These are phyloP conservation scores for Pyxicephalus adspersus DNA, from an alignment of 2,113 vertebrate genomes.

Conservation along the genomic window DNA sequence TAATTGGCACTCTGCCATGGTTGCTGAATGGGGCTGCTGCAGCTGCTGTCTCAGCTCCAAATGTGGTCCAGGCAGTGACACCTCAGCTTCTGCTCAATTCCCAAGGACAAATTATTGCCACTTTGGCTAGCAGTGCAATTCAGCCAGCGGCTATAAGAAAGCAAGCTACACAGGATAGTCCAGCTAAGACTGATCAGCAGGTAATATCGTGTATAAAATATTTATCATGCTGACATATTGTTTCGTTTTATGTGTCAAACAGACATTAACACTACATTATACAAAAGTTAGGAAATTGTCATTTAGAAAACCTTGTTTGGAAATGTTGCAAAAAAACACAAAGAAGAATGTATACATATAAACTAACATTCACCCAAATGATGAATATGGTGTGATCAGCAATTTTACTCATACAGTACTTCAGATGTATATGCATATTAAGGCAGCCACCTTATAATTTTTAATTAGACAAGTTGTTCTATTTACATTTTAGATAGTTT, in stretches of 20 bases:
- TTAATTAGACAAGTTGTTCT: too few relatives aligned
- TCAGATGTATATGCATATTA: too few relatives aligned
- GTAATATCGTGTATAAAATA: conserved; percentile 2
- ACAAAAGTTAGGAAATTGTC: not conserved
- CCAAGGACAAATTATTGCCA: conserved; percentile 93
- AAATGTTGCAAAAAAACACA: not conserved
- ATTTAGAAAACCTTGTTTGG: not conserved
- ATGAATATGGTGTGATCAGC: too few relatives aligned
- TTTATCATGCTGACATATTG: not conserved
- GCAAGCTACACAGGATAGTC: conserved; percentile 69
- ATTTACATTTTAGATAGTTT: too few relatives aligned
- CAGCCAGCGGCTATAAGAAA: conserved; percentile 79
- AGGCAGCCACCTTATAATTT: too few relatives aligned
- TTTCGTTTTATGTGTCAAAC: too few relatives aligned
- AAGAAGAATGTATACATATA: not conserved
- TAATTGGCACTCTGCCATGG: conserved; percentile 90
- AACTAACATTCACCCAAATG: too few relatives aligned
- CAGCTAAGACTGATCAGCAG: conserved; percentile 69
- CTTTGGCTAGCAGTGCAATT: conserved; percentile 78
- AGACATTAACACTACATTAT: too few relatives aligned
- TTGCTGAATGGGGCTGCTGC: conserved; percentile 78
- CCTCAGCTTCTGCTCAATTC: conserved; percentile 90
- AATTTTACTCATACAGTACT: too few relatives aligned
- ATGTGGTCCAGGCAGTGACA: conserved; percentile 84
- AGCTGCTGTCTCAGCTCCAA: conserved; percentile 77